These are phyloP conservation scores for Lithophane leautieri DNA, from an alignment of 2,888 invertebrate species.

Conservation along the genomic window DNA sequence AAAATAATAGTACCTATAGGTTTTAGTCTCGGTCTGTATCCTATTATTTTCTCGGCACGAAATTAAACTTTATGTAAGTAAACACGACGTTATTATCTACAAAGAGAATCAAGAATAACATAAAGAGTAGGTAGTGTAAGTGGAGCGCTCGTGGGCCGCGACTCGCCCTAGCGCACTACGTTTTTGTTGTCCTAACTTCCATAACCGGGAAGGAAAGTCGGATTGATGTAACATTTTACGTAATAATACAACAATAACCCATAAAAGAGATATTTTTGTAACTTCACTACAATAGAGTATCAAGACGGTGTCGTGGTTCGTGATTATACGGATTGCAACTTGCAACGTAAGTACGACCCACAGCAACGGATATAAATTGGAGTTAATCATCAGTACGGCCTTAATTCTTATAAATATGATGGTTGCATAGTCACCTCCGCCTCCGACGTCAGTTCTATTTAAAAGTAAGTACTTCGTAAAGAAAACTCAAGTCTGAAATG, in stretches of 20 bases:
- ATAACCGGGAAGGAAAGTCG: constrained; percentile 78
- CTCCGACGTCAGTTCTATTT: not conserved
- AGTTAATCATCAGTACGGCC: not conserved
- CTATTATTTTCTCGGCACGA: not conserved
- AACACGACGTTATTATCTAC: constrained; percentile 41
- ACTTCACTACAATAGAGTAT: constrained; percentile 53
- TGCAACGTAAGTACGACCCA: constrained; percentile 4
- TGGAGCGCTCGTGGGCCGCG: constrained; percentile 55
- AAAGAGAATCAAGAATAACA: constrained; percentile 40
- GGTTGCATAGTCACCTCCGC: not conserved
- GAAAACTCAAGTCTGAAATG: constrained; percentile 3
- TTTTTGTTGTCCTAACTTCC: constrained; percentile 75
- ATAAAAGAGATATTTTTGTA: constrained; percentile 68
- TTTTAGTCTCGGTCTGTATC: not conserved
- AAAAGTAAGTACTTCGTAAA: not conserved
- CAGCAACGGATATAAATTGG: constrained; percentile 10
- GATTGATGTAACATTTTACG: constrained; percentile 76
- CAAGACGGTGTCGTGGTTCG: constrained; percentile 36
- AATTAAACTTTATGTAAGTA: constrained; percentile 29
- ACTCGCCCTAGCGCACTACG: constrained; percentile 69
- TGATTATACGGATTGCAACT: constrained; percentile 50
- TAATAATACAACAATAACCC: constrained; percentile 70
- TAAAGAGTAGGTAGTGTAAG: constrained; percentile 28
- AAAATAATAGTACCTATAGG: not conserved
- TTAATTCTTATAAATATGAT: not conserved